These are phyloP conservation scores for Drosophila insularis DNA, from an alignment of 1,140 invertebrate species.

Conservation along the genomic window DNA sequence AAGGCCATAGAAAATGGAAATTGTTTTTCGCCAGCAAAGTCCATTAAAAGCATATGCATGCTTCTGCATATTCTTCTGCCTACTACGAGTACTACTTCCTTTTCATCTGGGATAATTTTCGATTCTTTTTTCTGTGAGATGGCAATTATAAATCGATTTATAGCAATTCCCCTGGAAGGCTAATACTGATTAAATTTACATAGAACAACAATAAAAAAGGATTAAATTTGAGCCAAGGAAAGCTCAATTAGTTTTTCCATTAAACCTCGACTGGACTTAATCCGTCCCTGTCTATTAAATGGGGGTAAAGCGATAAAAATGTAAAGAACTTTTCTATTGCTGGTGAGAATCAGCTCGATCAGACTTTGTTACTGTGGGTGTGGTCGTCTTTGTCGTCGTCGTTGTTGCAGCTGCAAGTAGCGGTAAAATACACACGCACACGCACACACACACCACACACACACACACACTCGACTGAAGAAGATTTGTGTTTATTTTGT, in stretches of 20 bases:
- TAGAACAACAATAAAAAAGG: no score
- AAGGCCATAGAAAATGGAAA: constrained; percentile 81
- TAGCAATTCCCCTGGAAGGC: constrained; percentile 38
- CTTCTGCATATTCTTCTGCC: constrained; percentile 11
- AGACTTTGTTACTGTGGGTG: constrained; percentile 31
- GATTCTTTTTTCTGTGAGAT: constrained; percentile 30
- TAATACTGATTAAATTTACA: no score
- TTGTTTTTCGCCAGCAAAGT: constrained; percentile 56
- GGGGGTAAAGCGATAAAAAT: background rate
- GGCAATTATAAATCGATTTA: constrained; percentile 80
- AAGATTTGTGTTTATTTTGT: constrained; percentile 79
- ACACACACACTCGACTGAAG: constrained; percentile 19
- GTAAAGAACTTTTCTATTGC: background rate
- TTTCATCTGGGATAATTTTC: background rate
- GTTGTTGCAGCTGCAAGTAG: constrained; percentile 56
- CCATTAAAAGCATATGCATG: constrained; percentile 51
- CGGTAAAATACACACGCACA: constrained; percentile 54
- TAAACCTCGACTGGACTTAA: background rate
- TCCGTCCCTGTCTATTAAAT: background rate
- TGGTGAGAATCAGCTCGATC: constrained; percentile 40
- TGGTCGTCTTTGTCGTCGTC: constrained; percentile 31
- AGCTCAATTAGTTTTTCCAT: no score
- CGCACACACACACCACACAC: constrained; percentile 36
- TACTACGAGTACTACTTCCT: no score
- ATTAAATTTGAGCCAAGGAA: no score